Evolutionary conservation across 2,888 invertebrate genomes (phyloP).

Genomic region (Nomada goodeniana): DNA sequence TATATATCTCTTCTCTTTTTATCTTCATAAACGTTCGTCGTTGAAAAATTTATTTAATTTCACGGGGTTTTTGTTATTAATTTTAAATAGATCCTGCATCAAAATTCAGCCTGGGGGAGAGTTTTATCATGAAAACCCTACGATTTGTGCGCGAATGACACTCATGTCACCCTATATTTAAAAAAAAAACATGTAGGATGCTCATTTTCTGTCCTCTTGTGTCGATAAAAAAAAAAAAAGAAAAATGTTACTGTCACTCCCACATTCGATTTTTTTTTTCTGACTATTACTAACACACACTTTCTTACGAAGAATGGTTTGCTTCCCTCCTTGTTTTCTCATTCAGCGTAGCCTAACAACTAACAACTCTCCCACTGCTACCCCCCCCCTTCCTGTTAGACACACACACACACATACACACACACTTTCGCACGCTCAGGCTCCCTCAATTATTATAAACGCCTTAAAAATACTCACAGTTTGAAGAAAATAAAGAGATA

Average conservation of each 20-base stretch:
- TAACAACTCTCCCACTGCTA: conserved; percentile 36
- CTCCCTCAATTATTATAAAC: conserved; percentile 49
- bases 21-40: conserved; percentile 27
- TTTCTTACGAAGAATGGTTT: conserved; percentile 56
- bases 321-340: background rate
- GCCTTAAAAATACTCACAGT: conserved; percentile 75
- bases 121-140: conserved; percentile 46
- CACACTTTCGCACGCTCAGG: background rate
- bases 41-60: conserved; percentile 22
- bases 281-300: conserved; percentile 57
- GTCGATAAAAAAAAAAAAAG: conserved; percentile 43
- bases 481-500: conserved; percentile 75
- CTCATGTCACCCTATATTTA: conserved; percentile 55
- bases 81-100: conserved; percentile 24
- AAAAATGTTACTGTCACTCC: conserved; percentile 59
- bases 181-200: conserved; percentile 60
- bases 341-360: conserved; percentile 30
- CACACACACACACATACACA: background rate
- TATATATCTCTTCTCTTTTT: conserved; percentile 1
- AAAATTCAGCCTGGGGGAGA: conserved; percentile 22
- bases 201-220: conserved; percentile 51
- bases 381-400: background rate
- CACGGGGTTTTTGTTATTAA: background rate
- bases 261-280: conserved; percentile 55
- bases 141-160: conserved; percentile 69